Base-by-base conservation (phyloP, 2,797 vertebrate species). In the Scolopax bukidnonensis region DNA sequence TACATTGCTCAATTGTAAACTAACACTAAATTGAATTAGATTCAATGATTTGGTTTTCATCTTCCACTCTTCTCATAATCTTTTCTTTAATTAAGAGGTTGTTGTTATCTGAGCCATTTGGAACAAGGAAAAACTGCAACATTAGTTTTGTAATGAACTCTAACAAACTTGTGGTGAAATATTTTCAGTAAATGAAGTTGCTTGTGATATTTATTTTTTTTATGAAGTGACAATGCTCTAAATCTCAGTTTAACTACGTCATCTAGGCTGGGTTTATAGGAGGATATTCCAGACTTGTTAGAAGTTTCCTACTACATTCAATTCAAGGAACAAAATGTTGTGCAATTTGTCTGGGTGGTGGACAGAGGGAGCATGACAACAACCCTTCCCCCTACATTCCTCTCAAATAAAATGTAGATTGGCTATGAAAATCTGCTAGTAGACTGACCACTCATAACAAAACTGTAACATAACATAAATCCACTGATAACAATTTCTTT, bases 341-440 rank as follows among this genome's bases (percentile, higher is more conserved):
- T 63, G 10, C 12, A 2, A 41, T 75, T 63, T 38, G 36, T 15
- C 7, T 4, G 8, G 9, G 8, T 3, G 3, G 5, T 1, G 7
- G 24, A 8, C 24, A 60, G 57, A 38, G 10, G 28, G 51, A 17
- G 17, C 51, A 18, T 71, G 24, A 19, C 25, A 43, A 15, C 47
- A 74, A 27, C 11, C 20, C 13, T 65, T 25, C 53, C 24, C 12
- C 8, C 18, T 65, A 27, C 9, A 14, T 47, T 73, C 50, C 23
- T 67, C 11, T 73, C n/a, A 54, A 18, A 28, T 45, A 41, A 70
- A 76, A 68, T 68, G 10, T 18, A 60, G 59, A 25, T 60, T 11
- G 38, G 24, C 59, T 38, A 27, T 27, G 36, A 38, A 60, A 19
- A 3, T 56, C 56, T 84, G 17, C 78, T 59, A 32, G 41, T 28